Base-by-base conservation (phyloP, 2,113 vertebrate species). In the Synchiropus splendidus region DNA sequence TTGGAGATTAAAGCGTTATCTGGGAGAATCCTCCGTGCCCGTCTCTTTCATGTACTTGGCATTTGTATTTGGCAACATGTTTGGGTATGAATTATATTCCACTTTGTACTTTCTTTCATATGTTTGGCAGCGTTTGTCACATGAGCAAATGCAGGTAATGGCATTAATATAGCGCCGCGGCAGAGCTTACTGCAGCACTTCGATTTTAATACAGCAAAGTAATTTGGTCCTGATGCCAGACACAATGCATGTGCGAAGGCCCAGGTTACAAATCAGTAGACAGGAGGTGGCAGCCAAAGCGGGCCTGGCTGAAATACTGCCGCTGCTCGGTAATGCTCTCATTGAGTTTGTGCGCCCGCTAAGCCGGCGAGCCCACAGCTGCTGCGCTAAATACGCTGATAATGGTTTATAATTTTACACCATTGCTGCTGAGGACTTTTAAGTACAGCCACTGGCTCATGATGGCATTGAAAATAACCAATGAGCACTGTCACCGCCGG, bases 251-350 rank as follows among this genome's bases (percentile, higher is more conserved):
- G 74, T 70, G 61, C 54, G 21, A 27, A 56, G 46, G 40, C 30
- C 36, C 9, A 2, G 40, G 72, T 74, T 68, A 83, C 75, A 83
- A 79, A 83, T 85, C 78, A 80, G 51, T 21, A 39, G 61, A 59
- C 52, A 47, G 48, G 54, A 62, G 42, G 44, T 61, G 67, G 63
- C 67, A 56, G 61, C 21, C 59, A 44, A 48, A 67, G 51, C 59
- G 52, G 64, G 60, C 65, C 34, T 40, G 16, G 51, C 62, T 73
- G 58, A 77, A 79, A 79, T 72, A 72, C 67, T 47, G 62, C 50
- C n/a, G 18, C 59, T 51, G 46, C 64, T 64, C 57, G 43, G 51
- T 62, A 34, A 37, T 55, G 61, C 64, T 60, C 35, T 59, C 55
- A 41, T 56, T 41, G 36, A 37, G 40, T 71, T 72, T 62, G 74